Evolutionary conservation across 2,888 invertebrate genomes (phyloP), one percentile per base, ranked within the genome.

Genomic region (Coecobrya sp.): DNA sequence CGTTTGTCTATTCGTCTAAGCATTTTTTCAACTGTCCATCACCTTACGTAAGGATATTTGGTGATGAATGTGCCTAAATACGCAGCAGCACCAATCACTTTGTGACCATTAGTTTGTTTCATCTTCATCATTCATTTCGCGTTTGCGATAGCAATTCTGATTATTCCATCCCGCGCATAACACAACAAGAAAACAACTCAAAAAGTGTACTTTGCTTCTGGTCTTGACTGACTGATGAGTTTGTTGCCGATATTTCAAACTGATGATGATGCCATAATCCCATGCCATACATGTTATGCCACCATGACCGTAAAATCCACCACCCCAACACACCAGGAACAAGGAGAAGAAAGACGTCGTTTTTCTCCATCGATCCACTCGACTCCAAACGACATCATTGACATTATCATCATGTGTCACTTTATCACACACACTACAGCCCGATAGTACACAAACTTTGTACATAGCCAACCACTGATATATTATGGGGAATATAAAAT

Each of bases 351-450:
- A 87, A 87, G 79, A 86, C 73, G 86, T 73, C 82, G 27, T 88
- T 36, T 82, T 82, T 81, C 89, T 82, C 89, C 87, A 79, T 87
- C 87, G 76, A 45, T 65, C 49, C 42, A 65, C 62, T 84, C 62
- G 22, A 86, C 68, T 70, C 70, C 30, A 70, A 42, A 81, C 79
- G 59, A 79, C 62, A 65, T 85, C 85, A 85, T 85, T 45, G 79
- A 81, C 88, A 88, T 88, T 88, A 88, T 88, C 81, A 88, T 79
- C 55, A 89, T 84, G 89, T 89, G 89, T 89, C 89, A 89, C 73
- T 89, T 89, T 89, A 84, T 89, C 84, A 89, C 73, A 42, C 22
- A 88, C 62, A 89, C 81, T 82, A 82, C 55, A 22, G 81, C 2
- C 30, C 81, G 81, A 59, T 59, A 36, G 36, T 81, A 27, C 19